Percentiles rank a stretch among this genome's conserved stretches.
Evolutionary conservation across 1,140 invertebrate genomes (phyloP).

Genomic region (Drosophila cardini): DNA sequence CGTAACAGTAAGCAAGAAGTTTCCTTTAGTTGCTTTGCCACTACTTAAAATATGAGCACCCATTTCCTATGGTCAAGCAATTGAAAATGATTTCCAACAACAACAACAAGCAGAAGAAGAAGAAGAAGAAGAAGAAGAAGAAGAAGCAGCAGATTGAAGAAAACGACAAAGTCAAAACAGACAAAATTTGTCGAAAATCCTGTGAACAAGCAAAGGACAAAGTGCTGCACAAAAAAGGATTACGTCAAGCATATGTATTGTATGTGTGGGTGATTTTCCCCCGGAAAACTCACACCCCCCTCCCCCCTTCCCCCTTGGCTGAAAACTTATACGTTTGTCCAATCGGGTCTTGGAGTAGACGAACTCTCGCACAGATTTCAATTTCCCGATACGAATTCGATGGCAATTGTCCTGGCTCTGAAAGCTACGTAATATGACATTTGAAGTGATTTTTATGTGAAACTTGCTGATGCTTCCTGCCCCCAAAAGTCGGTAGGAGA

Average conservation of each 20-base stretch:
- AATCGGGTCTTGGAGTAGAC: conserved; percentile 34
- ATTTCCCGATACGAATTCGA: conserved; percentile 78
- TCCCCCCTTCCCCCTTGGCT: conserved; percentile 10
- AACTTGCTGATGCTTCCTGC: conserved; percentile 75
- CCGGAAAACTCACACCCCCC: conserved; percentile 29
- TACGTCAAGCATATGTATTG: conserved; percentile 82
- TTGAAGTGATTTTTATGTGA: conserved; percentile 83
- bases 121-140: conserved; percentile 11
- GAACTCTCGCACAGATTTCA: conserved; percentile 69
- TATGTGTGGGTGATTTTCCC: conserved; percentile 57
- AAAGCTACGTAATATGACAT: conserved; percentile 74
- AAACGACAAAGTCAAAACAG: conserved; percentile 71
- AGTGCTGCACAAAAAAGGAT: conserved; percentile 80
- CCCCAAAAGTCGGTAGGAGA: conserved; percentile 16
- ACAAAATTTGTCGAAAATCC: conserved; percentile 79
- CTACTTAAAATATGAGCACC: conserved; percentile 81
- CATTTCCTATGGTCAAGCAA: conserved; percentile 79
- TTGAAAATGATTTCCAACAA: conserved; percentile 73
- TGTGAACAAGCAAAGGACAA: conserved; percentile 79
- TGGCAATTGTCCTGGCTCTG: conserved; percentile 68
- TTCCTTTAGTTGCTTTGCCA: conserved; percentile 47
- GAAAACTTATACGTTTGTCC: conserved; percentile 71
- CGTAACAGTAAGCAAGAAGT: conserved; percentile 78
- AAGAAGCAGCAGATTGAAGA: conserved; percentile 15
- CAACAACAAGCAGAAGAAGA: conserved; percentile 22